phyloP scores from a whole-genome alignment of 2,797 vertebrate genomes.

The Galago senegalensis region DNA sequence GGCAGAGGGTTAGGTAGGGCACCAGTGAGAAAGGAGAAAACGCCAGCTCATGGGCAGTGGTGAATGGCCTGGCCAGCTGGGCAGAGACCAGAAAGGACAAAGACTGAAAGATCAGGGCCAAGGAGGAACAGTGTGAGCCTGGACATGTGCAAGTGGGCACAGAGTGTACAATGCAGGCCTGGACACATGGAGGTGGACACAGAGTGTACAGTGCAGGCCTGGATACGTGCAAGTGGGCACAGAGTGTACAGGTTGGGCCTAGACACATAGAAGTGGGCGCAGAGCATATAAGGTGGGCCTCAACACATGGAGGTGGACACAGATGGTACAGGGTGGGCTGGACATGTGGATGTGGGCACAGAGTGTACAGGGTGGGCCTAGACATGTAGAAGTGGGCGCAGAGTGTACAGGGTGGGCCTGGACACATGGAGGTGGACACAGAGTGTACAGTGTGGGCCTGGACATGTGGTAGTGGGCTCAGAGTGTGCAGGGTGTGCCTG shows the following conservation, averaged over 20 bases:
- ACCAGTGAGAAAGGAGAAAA: neutral
- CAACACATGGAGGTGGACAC: too few species aligned
- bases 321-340: fast-evolving
- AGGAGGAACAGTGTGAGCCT: fast-evolving
- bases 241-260: fast-evolving
- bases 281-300: too few species aligned
- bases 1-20: neutral
- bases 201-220: too few species aligned
- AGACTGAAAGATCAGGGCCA: neutral
- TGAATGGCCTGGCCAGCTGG: neutral
- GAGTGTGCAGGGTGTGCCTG: fast-evolving
- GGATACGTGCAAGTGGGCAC: too few species aligned
- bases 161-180: fast-evolving
- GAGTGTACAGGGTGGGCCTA: fast-evolving
- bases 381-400: too few species aligned
- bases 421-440: too few species aligned
- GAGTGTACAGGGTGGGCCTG: fast-evolving
- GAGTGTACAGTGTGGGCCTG: fast-evolving
- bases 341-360: too few species aligned
- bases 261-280: fast-evolving
- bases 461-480: too few species aligned
- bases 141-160: too few species aligned
- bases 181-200: fast-evolving
- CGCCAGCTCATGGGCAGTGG: fast-evolving
- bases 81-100: neutral